Evolutionary conservation across 2,888 invertebrate species (phyloP), one percentile per base, ranked within the genome.

Genomic region (Anticlea derivata): DNA sequence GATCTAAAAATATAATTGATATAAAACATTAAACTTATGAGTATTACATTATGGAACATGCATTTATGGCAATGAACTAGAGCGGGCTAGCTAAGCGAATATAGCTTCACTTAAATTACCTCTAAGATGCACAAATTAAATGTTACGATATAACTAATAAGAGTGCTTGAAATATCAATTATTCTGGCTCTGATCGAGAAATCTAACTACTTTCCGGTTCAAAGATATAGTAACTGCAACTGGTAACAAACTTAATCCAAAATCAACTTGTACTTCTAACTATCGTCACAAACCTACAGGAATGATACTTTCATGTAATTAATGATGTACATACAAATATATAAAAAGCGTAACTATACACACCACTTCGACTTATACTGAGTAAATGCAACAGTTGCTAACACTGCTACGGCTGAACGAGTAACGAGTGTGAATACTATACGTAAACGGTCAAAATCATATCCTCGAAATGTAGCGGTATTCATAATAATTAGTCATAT

Each of bases 1-100:
- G 90, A 90, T 90, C 90, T 90, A 87, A 89, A 86, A 80, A 81
- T 86, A 82, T 86, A 89, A 87, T 80, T 75, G 82, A 86, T 83
- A 80, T 80, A 73, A 81, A 80, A 80, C 80, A 80, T 80, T 83
- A 84, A 86, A 83, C 84, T 87, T 86, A 79, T 91, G 91, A 91
- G 91, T 91, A 91, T 91, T 91, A 89, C 83, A 85, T 79, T 86
- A 88, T 89, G 91, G 91, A 91, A 91, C 91, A 88, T 91, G 91
- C 90, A 86, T 88, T 75, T 91, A 91, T 91, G 91, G 91, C 91
- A 90, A 86, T 90, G 81, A 85, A 86, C 86, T 87, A 86, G 80
- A 86, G 83, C 75, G 83, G 82, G 87, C 86, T 86, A 80, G 85
- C 83, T 84, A 86, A 86, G 88, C 87, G 83, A 81, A 80, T 84